A percentile compares a stretch with the other conserved stretches of the same genome.
Evolutionary conservation across 2,888 invertebrate genomes (phyloP).

Genomic region (Macrostomum cliftonense): DNA sequence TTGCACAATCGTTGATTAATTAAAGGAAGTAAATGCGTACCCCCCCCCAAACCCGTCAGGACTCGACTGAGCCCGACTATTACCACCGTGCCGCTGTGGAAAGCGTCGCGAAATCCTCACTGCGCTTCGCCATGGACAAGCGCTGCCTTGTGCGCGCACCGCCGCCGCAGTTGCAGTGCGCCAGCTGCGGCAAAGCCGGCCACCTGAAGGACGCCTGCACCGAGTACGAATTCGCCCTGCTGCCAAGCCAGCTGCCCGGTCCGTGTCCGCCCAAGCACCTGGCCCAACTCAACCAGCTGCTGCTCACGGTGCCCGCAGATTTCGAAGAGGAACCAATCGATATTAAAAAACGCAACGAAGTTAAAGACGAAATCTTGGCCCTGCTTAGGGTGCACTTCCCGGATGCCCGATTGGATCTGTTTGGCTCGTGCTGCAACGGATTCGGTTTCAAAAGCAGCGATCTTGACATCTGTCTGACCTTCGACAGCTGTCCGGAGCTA

Average conservation of each 20-base stretch:
- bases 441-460: slow-evolving; percentile 45
- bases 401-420: slow-evolving; percentile 32
- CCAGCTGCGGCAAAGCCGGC: slow-evolving; percentile 40
- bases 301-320: background rate
- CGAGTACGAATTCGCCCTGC: slow-evolving; percentile 38
- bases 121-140: slow-evolving; percentile 9
- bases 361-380: slow-evolving; percentile 1
- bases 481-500: slow-evolving; percentile 21
- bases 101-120: background rate
- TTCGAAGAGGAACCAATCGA: background rate
- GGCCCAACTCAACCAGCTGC: background rate
- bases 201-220: slow-evolving; percentile 41
- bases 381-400: slow-evolving; percentile 5
- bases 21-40: no score
- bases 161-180: slow-evolving; percentile 33
- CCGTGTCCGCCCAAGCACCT: background rate
- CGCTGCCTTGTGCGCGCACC: slow-evolving; percentile 10
- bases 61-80: slow-evolving; percentile 1
- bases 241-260: slow-evolving; percentile 30
- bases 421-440: slow-evolving; percentile 46
- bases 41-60: background rate
- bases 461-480: slow-evolving; percentile 45
- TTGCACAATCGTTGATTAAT: no score
- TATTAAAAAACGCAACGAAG: background rate
- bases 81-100: background rate